Base-by-base conservation (phyloP, 2,113 vertebrate species). In the Scortum barcoo region DNA sequence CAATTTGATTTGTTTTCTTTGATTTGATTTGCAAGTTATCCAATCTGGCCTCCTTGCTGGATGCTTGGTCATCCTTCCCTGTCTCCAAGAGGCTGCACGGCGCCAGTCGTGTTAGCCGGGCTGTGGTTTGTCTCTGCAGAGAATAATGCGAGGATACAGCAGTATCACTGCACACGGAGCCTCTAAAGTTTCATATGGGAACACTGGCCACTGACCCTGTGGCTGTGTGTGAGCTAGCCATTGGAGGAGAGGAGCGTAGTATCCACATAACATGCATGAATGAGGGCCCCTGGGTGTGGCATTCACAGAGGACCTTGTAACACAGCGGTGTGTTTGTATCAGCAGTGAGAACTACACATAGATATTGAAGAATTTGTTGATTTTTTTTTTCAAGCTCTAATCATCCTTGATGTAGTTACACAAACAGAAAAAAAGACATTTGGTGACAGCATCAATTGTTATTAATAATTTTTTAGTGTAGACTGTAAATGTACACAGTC, bases 211-310 rank as follows among this genome's bases (percentile, higher is more conserved):
- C 66, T 66, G 26, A 81, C 75, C 48, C 66, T 14, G 46, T n/a
- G 26, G 30, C 20, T 61, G 70, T 28, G 66, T 68, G 77, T 58
- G 60, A 58, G 54, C 22, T 13, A 44, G 14, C 3, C 36, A 40
- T 6, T 44, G 19, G 36, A 48, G 20, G 28, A 50, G 30, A 48
- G 17, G 20, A 56, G 58, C 24, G 38, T 33, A 10, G n/a, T n/a
- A 0, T 71, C 46, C 30, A 7, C 22, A 2, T 7, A 33, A 42
- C 44, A 50, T 56, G 65, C 28, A 4, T 16, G 60, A 63, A 50
- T 14, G 2, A 20, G 56, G 63, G 69, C 36, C 57, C 10, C 75
- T 83, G 89, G 87, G 89, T 86, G 89, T 88, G 89, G 89, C 86
- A 61, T 71, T 30, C 40, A 40, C 16, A 68, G 13, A 60, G 33